Conservation (phyloP, 1,140 invertebrate species). For the Halictus rubicundus region DNA sequence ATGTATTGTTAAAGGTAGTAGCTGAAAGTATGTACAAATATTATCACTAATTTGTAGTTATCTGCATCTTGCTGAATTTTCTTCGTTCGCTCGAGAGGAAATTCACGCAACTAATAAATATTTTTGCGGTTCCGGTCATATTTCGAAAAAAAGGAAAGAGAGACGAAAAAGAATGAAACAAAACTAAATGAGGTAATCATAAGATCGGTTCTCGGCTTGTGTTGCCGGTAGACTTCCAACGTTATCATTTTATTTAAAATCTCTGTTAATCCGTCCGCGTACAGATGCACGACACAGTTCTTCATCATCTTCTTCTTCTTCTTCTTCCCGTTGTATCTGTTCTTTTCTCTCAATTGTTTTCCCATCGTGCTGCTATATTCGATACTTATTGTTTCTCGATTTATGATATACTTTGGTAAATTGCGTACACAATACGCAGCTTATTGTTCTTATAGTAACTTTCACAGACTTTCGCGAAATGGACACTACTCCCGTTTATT, state of each 20-base stretch:
- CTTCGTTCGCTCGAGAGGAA: slow-evolving; percentile 24
- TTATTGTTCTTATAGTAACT: slow-evolving; percentile 66
- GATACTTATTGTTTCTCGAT: slow-evolving; percentile 59
- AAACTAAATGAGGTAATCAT: slow-evolving; percentile 59
- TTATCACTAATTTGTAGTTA: slow-evolving; percentile 59
- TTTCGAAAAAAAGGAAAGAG: slow-evolving; percentile 36
- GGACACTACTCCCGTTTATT: slow-evolving; percentile 56
- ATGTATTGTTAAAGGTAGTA: slow-evolving; percentile 58
- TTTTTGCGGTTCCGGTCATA: slow-evolving; percentile 22
- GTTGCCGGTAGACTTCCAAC: slow-evolving; percentile 53
- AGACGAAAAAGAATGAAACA: no score
- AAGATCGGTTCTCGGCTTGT: slow-evolving; percentile 50
- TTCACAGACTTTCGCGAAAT: slow-evolving; percentile 65
- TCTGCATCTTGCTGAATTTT: slow-evolving; percentile 45
- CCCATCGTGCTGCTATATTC: slow-evolving; percentile 51
- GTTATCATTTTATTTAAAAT: slow-evolving; percentile 70
- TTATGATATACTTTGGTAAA: slow-evolving; percentile 69
- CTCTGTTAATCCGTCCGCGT: slow-evolving; percentile 67
- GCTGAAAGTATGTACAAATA: slow-evolving; percentile 63
- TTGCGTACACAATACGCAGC: slow-evolving; percentile 66
- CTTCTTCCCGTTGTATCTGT: slow-evolving; percentile 22
- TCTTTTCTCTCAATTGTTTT: not conserved
- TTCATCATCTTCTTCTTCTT: no score
- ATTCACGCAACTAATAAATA: slow-evolving; percentile 52
- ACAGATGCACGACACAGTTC: slow-evolving; percentile 63